phyloP scores from a whole-genome alignment of 2,888 invertebrate species.

The Tetrapedia diversipes region DNA sequence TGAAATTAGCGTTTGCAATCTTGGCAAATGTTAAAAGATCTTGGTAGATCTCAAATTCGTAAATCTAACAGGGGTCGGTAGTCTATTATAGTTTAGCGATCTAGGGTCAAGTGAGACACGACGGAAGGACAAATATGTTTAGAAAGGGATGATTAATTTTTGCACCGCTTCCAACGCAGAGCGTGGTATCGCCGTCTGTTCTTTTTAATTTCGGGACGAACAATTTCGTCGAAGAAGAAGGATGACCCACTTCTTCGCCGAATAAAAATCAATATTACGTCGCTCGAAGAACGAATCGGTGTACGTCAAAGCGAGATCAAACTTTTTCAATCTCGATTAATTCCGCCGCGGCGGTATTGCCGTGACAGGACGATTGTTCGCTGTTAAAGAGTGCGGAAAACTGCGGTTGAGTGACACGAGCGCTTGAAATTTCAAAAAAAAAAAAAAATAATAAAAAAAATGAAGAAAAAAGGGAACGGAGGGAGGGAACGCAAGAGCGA shows the following conservation, averaged over 20 bases:
- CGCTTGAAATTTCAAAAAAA: constrained; percentile 69
- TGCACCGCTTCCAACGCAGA: too few species aligned
- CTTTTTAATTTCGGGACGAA: constrained; percentile 10
- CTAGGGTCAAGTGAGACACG: too few species aligned
- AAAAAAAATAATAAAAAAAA: constrained; percentile 45
- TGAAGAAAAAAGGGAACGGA: not conserved
- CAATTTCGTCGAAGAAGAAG: constrained; percentile 54
- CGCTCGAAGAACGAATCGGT: constrained; percentile 64
- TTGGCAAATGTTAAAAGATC: too few species aligned
- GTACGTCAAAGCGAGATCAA: constrained; percentile 71
- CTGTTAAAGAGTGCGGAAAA: constrained; percentile 72
- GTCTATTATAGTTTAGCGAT: too few species aligned
- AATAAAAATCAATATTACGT: constrained; percentile 70
- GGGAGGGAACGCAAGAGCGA: not conserved
- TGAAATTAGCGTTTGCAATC: too few species aligned
- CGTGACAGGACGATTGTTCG: constrained; percentile 71
- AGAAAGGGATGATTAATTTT: too few species aligned
- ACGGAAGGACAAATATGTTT: too few species aligned
- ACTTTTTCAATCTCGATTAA: constrained; percentile 73
- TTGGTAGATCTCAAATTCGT: too few species aligned
- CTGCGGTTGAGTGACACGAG: constrained; percentile 71
- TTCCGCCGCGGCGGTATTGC: constrained; percentile 67
- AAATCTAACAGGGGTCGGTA: too few species aligned
- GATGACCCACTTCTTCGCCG: constrained; percentile 68
- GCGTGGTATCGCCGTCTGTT: too few species aligned